Evolutionary conservation across 2,113 vertebrate species (phyloP).

Genomic region (Fukomys damarensis): DNA sequence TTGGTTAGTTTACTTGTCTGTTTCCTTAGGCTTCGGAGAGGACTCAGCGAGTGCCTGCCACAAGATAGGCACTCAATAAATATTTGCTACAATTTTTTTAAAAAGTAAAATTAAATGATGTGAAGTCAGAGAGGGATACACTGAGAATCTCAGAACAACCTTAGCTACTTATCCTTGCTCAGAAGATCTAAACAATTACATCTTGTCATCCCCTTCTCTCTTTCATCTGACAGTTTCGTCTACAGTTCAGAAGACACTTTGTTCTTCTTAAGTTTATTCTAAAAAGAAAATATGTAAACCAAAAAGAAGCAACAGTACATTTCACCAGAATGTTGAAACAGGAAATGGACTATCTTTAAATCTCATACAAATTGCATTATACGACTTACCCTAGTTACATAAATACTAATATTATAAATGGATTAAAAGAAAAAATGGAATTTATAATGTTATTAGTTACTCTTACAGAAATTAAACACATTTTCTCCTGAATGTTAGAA

Average conservation of each 20-base stretch:
- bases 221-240: constrained; percentile 64
- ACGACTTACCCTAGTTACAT: constrained; percentile 44
- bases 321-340: constrained; percentile 69
- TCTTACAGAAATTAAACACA: constrained; percentile 31
- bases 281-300: constrained; percentile 75
- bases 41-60: neutral
- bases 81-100: constrained; percentile 63
- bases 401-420: constrained; percentile 61
- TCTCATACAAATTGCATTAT: constrained; percentile 55
- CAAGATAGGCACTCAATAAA: constrained; percentile 58
- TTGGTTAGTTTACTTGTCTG: constrained; percentile 54
- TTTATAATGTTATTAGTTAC: constrained; percentile 48
- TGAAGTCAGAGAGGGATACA: constrained; percentile 51
- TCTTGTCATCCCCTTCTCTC: constrained; percentile 29
- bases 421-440: constrained; percentile 23
- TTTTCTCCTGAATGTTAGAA: constrained; percentile 50
- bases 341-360: constrained; percentile 64
- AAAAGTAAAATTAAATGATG: constrained; percentile 55
- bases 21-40: constrained; percentile 41
- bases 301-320: constrained; percentile 64
- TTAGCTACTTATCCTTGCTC: constrained; percentile 47
- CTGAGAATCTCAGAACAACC: constrained; percentile 46
- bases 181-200: constrained; percentile 62
- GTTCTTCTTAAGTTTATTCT: constrained; percentile 71
- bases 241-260: constrained; percentile 69